Conservation (phyloP, 2,797 vertebrate species). For the Cynopterus sphinx region DNA sequence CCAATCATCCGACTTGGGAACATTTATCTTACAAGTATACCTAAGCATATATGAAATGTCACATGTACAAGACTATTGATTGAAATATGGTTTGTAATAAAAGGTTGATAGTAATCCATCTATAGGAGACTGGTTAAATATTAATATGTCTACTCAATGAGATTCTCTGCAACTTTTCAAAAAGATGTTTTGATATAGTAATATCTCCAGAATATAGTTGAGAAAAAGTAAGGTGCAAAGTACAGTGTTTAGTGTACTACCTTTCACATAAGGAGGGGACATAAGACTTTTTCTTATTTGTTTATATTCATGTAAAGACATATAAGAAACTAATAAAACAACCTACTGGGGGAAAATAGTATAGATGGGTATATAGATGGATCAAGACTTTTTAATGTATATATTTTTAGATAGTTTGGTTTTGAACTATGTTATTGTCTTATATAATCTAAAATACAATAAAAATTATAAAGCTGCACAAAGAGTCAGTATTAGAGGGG, state of each 20-base stretch:
- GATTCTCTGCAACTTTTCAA: not conserved
- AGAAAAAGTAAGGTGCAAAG: not conserved
- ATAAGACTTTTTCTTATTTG: not conserved
- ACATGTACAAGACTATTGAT: not conserved
- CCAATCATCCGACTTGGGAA: not conserved
- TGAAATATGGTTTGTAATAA: not conserved
- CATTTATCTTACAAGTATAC: not conserved
- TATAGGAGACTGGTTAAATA: not conserved
- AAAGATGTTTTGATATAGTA: not conserved
- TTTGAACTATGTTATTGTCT: not conserved
- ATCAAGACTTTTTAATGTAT: not conserved
- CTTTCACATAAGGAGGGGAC: not conserved
- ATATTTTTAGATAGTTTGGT: not conserved
- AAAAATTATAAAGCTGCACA: not conserved
- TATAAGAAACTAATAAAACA: not conserved
- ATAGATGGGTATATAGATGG: not conserved
- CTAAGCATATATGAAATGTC: not conserved
- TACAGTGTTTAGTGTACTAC: not conserved
- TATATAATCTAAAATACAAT: not conserved
- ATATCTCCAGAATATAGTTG: not conserved
- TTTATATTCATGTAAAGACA: not conserved
- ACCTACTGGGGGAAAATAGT: not conserved
- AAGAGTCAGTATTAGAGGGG: not conserved
- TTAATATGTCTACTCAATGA: not conserved
- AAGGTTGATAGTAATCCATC: not conserved